Base-by-base conservation (phyloP, 2,113 vertebrate genomes). In the Osmerus mordax region DNA sequence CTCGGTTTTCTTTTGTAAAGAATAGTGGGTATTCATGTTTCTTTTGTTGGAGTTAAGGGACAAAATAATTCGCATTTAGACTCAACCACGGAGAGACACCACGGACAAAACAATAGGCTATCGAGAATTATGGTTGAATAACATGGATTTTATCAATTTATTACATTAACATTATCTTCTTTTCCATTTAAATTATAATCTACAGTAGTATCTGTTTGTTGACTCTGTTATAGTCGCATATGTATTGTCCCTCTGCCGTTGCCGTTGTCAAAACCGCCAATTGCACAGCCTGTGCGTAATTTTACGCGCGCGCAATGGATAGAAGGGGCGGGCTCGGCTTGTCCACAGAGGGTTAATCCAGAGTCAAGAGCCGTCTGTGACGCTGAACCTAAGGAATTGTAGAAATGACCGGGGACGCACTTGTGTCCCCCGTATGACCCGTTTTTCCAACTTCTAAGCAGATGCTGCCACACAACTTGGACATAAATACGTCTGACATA, bases 101-200 rank as follows among this genome's bases (percentile, higher is more conserved):
- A 28, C 55, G 56, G 65, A 79, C 78, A 80, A 18, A 56, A 56
- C 3, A n/a, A 56, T 5, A 23, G 23, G 23, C 23, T 23, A 56
- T 73, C 41, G 41, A 12, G 41, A 75, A 65, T 61, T 82, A 36
- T 15, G 69, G 29, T 78, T 62, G 68, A 75, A 0, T 70, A 81
- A 84, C 86, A 70, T 21, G 83, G 84, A 89, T 89, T 86, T 86
- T 14, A 69, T 69, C 81, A 83, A 83, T 84, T 81, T 79, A 84
- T 85, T 79, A 86, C 84, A 86, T 87, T 84, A 87, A 81, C 58
- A 75, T 81, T 70, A 61, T 74, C 81, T 83, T 83, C 56, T 84
- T 85, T 86, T 84, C 71, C 84, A 82, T 82, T 78, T 78, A 72
- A 77, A 55, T 63, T 82, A 88, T 90, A 78, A 87, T 87, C 84